A percentile compares a stretch with the other conserved stretches of the same genome.
These are phyloP conservation scores for Corythornis leucogaster DNA, from an alignment of 2,797 vertebrate species.

Conservation along the genomic window DNA sequence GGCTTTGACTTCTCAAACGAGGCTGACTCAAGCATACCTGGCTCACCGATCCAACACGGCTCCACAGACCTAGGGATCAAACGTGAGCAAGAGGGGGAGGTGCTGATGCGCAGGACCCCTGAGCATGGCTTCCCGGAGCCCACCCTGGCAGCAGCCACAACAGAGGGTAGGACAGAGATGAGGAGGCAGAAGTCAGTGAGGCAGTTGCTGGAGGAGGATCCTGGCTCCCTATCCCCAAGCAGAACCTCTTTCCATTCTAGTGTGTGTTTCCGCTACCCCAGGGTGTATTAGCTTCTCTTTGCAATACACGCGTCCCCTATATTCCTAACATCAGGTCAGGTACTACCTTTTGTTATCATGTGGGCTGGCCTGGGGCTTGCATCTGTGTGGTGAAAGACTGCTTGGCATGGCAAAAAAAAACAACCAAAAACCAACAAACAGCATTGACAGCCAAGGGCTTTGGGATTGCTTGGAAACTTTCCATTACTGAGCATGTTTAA, in stretches of 20 bases:
- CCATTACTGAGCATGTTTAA: conserved; percentile 81
- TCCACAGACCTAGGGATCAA: conserved; percentile 89
- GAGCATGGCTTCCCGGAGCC: conserved; percentile 84
- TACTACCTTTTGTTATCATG: conserved; percentile 72
- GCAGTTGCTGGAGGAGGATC: conserved; percentile 84
- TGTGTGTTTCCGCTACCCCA: conserved; percentile 84
- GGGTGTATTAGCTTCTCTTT: conserved; percentile 84
- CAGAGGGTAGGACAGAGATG: conserved; percentile 96
- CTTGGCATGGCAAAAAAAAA: conserved; percentile 78
- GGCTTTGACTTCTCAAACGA: conserved; percentile 98
- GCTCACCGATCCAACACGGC: conserved; percentile 90
- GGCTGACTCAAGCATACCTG: conserved; percentile 91
- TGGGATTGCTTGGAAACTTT: conserved; percentile 74
- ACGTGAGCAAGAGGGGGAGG: conserved; percentile 89
- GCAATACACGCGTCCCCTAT: conserved; percentile 73
- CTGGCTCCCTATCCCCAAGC: conserved; percentile 80
- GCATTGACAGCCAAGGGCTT: conserved; percentile 38
- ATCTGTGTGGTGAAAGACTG: conserved; percentile 79
- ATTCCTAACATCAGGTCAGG: conserved; percentile 78
- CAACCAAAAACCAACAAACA: not conserved
- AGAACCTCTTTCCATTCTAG: conserved; percentile 80
- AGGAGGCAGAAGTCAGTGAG: conserved; percentile 86
- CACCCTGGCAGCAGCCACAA: conserved; percentile 91
- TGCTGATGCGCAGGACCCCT: conserved; percentile 86
- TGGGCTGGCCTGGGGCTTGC: conserved; percentile 81